These are phyloP conservation scores for human DNA, from an alignment of 2,113 vertebrate genomes.

Conservation along the genomic window GRCh38 chr2:97067001-97067500, in stretches of 20 bases:
- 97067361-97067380: too few species aligned
- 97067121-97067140: neutral
- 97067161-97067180: neutral
- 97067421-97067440: too few species aligned
- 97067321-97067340: too few species aligned
- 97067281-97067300: neutral
- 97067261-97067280: neutral
- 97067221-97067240: neutral
- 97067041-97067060: neutral
- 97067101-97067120: neutral
- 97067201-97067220: neutral
- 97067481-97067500: too few species aligned
- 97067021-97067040: fast-evolving
- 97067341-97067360: too few species aligned
- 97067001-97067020: fast-evolving
- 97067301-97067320: too few species aligned
- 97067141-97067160: neutral
- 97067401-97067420: too few species aligned
- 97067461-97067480: too few species aligned
- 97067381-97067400: too few species aligned
- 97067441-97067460: too few species aligned
- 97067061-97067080: neutral
- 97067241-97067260: neutral
- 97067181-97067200: neutral
- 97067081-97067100: neutral